Conservation (phyloP, 1,140 invertebrate species). For the Brachionus asplanchnoidis region DNA sequence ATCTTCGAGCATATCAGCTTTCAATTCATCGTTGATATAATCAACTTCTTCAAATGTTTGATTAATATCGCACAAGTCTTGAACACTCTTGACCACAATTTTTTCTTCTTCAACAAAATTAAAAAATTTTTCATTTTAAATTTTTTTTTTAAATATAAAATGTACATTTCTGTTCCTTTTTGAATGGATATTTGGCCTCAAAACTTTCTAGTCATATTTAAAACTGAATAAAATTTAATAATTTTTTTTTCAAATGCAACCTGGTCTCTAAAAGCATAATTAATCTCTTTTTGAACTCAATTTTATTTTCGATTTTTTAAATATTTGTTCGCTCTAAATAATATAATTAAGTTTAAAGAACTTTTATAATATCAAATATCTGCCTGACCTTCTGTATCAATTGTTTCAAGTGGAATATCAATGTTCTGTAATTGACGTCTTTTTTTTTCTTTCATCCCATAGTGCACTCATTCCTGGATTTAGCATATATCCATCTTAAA, state of each 20-base stretch:
- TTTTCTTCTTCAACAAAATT: background rate
- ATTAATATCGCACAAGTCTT: slow-evolving; percentile 7
- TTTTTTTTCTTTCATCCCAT: slow-evolving; percentile 83
- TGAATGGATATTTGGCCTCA: slow-evolving; percentile 20
- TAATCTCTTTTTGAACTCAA: slow-evolving; percentile 27
- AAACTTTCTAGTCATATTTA: slow-evolving; percentile 10
- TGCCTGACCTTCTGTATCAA: slow-evolving; percentile 19
- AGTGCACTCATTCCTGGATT: slow-evolving; percentile 86
- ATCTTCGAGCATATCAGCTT: slow-evolving; percentile 7
- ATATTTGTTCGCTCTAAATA: slow-evolving; percentile 30
- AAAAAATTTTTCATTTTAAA: background rate
- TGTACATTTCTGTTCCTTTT: background rate
- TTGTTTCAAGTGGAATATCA: slow-evolving; percentile 10
- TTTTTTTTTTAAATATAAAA: too few species aligned
- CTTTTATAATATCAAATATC: background rate
- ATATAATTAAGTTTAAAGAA: background rate
- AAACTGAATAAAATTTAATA: background rate
- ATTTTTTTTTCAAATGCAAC: background rate
- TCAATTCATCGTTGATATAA: background rate
- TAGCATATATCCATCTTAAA: slow-evolving; percentile 43
- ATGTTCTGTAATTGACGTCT: slow-evolving; percentile 58
- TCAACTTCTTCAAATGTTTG: slow-evolving; percentile 18
- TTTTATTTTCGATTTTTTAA: slow-evolving; percentile 21
- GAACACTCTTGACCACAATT: slow-evolving; percentile 6
- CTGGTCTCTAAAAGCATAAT: slow-evolving; percentile 19